Evolutionary conservation across 2,113 vertebrate species (phyloP).

Genomic region (Stegastes partitus): DNA sequence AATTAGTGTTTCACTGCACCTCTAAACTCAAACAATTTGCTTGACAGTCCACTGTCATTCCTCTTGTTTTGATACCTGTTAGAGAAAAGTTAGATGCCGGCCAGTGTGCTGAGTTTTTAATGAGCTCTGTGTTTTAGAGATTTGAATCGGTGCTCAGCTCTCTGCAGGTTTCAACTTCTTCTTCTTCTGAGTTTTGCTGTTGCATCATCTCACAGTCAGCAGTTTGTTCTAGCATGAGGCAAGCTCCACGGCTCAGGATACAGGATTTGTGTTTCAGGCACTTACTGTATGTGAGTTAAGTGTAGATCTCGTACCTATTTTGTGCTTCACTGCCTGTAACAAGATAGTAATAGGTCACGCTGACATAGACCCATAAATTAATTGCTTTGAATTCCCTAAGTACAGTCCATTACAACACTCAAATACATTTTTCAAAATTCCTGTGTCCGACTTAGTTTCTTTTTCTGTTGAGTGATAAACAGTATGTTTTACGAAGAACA

Average conservation of each 20-base stretch:
- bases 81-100: not conserved
- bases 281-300: not conserved
- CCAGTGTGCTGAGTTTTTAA: constrained; percentile 22
- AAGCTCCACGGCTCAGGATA: not conserved
- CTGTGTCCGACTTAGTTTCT: too few relatives aligned
- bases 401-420: too few relatives aligned
- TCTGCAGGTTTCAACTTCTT: constrained; percentile 10
- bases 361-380: too few relatives aligned
- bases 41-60: constrained; percentile 20
- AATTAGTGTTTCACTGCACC: constrained; percentile 45
- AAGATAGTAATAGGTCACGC: too few relatives aligned
- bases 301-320: too few relatives aligned
- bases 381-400: too few relatives aligned
- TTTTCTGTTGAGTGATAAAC: too few relatives aligned
- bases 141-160: constrained; percentile 12
- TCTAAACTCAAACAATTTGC: constrained; percentile 33
- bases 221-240: not conserved
- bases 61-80: constrained; percentile 30
- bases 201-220: constrained; percentile 26
- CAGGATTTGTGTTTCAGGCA: constrained; percentile 1
- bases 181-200: constrained; percentile 2
- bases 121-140: constrained; percentile 28
- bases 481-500: not conserved
- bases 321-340: too few relatives aligned
- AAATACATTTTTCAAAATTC: too few relatives aligned